Evolutionary conservation across 2,888 invertebrate species (phyloP).

Genomic region (Epistrophella euchroma): DNA sequence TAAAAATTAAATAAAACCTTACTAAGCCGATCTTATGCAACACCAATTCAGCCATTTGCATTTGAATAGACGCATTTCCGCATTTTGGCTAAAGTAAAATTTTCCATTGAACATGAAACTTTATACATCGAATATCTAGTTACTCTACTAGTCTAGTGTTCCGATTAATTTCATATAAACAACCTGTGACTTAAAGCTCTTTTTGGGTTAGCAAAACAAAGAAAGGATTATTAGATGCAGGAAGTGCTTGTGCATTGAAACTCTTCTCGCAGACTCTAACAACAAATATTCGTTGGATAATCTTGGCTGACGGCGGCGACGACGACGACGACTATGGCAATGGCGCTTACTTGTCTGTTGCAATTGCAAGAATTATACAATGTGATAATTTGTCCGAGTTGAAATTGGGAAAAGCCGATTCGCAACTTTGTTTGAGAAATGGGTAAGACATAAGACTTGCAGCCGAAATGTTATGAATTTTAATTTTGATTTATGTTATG

Average conservation of each 20-base stretch:
- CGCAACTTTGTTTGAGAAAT: constrained; percentile 1
- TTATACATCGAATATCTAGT: neutral
- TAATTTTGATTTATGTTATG: neutral
- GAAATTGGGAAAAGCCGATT: constrained; percentile 26
- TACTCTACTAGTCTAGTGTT: constrained; percentile 61
- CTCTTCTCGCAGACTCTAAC: constrained; percentile 42
- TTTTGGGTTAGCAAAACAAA: constrained; percentile 36
- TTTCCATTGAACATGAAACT: constrained; percentile 11
- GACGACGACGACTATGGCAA: neutral
- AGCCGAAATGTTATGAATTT: neutral
- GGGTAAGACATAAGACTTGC: neutral
- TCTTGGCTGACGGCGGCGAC: neutral
- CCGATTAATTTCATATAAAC: constrained; percentile 51
- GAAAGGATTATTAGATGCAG: constrained; percentile 47
- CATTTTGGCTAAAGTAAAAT: constrained; percentile 18
- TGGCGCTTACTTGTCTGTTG: constrained; percentile 28
- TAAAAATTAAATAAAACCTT: neutral
- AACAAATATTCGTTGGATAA: constrained; percentile 53
- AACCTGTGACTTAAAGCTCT: neutral
- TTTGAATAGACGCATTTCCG: constrained; percentile 48
- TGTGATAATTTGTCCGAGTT: neutral
- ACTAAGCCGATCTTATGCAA: constrained; percentile 33
- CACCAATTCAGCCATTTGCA: constrained; percentile 34
- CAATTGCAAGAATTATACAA: constrained; percentile 26
- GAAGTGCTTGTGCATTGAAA: constrained; percentile 56